A percentile compares a stretch with the other conserved stretches of the same genome.
Evolutionary conservation across 1,140 invertebrate species (phyloP).

Genomic region (Drosophila varians): DNA sequence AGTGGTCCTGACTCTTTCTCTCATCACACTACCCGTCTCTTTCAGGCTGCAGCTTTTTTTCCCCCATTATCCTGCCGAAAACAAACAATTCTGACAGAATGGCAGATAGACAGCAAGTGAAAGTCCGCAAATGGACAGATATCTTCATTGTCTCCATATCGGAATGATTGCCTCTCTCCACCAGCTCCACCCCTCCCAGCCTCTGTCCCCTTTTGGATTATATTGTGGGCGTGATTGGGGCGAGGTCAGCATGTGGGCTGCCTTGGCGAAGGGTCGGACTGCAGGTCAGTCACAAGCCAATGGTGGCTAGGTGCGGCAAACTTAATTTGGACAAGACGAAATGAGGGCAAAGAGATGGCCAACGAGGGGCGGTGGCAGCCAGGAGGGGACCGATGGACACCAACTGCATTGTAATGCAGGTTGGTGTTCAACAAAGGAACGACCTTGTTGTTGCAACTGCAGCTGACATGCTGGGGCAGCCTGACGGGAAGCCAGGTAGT

Average conservation of each 20-base stretch:
- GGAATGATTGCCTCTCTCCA: neutral
- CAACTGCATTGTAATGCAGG: slow-evolving; percentile 34
- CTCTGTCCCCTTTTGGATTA: neutral
- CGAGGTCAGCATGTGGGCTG: slow-evolving; percentile 23
- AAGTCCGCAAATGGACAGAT: slow-evolving; percentile 16
- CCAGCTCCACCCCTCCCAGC: neutral
- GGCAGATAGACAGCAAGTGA: neutral
- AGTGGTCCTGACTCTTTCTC: neutral
- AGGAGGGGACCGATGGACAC: neutral
- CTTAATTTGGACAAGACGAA: slow-evolving; percentile 12
- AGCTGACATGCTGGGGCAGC: slow-evolving; percentile 34
- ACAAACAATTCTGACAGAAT: slow-evolving; percentile 28
- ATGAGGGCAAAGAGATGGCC: neutral
- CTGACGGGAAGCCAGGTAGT: slow-evolving; percentile 8
- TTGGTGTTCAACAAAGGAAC: slow-evolving; percentile 21
- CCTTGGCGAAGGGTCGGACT: slow-evolving; percentile 4
- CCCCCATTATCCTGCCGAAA: slow-evolving; percentile 3
- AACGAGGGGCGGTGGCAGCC: neutral
- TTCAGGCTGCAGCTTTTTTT: neutral
- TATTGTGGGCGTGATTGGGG: slow-evolving; percentile 17
- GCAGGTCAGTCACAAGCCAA: slow-evolving; percentile 13
- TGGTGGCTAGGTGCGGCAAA: slow-evolving; percentile 30
- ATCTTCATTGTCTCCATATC: slow-evolving; percentile 8
- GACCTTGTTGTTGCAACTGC: slow-evolving; percentile 17
- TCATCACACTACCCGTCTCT: neutral